phyloP scores from a whole-genome alignment of 2,113 vertebrate species.

The Laticauda colubrina region DNA sequence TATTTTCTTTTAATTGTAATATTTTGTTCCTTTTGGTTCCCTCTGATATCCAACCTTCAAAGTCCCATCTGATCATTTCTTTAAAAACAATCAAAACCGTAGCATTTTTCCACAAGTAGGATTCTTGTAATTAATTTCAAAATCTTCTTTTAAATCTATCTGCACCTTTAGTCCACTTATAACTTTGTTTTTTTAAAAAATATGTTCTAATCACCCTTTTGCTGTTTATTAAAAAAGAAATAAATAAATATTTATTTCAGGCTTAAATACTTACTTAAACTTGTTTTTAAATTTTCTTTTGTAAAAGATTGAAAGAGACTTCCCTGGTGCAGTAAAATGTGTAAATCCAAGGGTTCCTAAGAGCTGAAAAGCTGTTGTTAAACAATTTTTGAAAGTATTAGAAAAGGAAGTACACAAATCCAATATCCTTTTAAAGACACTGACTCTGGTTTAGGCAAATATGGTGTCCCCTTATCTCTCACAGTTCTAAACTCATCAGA shows the following conservation, averaged over 20 bases:
- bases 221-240: too few species aligned
- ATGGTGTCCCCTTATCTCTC: not conserved
- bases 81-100: not conserved
- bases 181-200: not conserved
- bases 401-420: too few species aligned
- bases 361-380: too few species aligned
- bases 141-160: not conserved
- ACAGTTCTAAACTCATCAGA: not conserved
- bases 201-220: not conserved
- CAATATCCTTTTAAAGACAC: too few species aligned
- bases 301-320: too few species aligned
- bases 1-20: too few species aligned
- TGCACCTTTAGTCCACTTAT: not conserved
- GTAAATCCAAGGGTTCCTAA: too few species aligned
- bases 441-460: too few species aligned
- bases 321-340: too few species aligned
- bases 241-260: not conserved
- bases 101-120: not conserved
- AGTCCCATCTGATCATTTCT: not conserved
- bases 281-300: not conserved
- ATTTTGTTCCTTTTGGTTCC: too few species aligned
- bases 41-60: not conserved
- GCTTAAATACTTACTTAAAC: not conserved
- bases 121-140: not conserved
- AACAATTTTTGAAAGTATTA: too few species aligned